phyloP scores from a whole-genome alignment of 2,888 invertebrate species.

The Clunio marinus region DNA sequence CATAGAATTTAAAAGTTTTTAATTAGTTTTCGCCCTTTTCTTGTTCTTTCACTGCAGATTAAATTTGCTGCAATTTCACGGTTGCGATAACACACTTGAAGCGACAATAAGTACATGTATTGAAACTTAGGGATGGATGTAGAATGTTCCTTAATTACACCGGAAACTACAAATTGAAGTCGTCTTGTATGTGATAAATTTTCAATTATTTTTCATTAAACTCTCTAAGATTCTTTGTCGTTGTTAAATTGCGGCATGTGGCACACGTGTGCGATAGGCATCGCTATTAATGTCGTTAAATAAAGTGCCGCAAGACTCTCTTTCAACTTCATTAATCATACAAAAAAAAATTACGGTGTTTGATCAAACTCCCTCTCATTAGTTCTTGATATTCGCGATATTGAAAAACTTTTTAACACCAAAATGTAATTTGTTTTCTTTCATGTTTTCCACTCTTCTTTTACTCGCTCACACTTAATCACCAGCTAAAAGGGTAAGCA shows the following conservation, averaged over 20 bases:
- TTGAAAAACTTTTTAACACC: background rate
- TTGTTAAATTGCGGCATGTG: background rate
- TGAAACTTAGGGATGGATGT: background rate
- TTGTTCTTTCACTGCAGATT: background rate
- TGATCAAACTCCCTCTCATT: background rate
- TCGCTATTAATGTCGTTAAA: background rate
- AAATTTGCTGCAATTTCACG: constrained; percentile 37
- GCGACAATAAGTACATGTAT: background rate
- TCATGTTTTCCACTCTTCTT: background rate
- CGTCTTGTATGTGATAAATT: constrained; percentile 27
- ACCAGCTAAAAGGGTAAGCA: background rate
- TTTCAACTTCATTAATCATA: constrained; percentile 33
- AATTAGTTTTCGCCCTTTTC: constrained; percentile 25
- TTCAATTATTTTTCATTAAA: constrained; percentile 32
- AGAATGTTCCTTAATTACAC: constrained; percentile 20
- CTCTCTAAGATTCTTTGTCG: background rate
- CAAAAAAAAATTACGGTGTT: background rate
- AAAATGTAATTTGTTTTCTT: background rate
- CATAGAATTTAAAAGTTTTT: constrained; percentile 10
- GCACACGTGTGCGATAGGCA: constrained; percentile 10
- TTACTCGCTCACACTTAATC: background rate
- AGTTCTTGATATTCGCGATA: background rate
- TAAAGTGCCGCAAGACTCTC: constrained; percentile 16
- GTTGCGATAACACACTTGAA: constrained; percentile 9
- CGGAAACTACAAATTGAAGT: constrained; percentile 34